Conservation (phyloP, 1,140 invertebrate genomes). For the Drosophila ohnishii region DNA sequence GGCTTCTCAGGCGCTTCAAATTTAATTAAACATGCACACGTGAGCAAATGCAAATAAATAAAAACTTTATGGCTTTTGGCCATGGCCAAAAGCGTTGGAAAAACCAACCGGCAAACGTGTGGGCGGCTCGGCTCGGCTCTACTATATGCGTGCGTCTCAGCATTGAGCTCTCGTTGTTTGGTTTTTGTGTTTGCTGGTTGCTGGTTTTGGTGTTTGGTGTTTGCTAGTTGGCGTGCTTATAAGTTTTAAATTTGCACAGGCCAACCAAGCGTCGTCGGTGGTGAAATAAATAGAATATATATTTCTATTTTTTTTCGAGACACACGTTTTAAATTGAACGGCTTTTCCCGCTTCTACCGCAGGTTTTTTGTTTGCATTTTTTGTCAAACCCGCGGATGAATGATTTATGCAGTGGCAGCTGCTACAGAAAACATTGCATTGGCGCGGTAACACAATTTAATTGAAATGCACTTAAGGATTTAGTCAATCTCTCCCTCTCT, state of each 20-base stretch:
- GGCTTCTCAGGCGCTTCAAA: slow-evolving; percentile 76
- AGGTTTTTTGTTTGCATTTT: slow-evolving; percentile 20
- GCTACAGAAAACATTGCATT: neutral
- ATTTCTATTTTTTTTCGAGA: slow-evolving; percentile 27
- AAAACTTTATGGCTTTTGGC: slow-evolving; percentile 78
- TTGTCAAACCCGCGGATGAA: slow-evolving; percentile 36
- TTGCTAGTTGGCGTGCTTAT: slow-evolving; percentile 72
- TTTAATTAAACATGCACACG: slow-evolving; percentile 82
- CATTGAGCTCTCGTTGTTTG: slow-evolving; percentile 18
- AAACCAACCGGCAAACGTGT: slow-evolving; percentile 12
- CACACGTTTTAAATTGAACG: slow-evolving; percentile 73
- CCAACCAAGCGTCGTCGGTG: slow-evolving; percentile 25
- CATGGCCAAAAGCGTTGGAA: slow-evolving; percentile 27
- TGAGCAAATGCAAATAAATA: slow-evolving; percentile 82
- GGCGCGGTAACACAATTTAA: slow-evolving; percentile 53
- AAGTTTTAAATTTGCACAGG: slow-evolving; percentile 71
- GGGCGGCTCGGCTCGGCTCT: slow-evolving; percentile 1
- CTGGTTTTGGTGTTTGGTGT: slow-evolving; percentile 29
- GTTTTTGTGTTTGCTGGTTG: slow-evolving; percentile 29
- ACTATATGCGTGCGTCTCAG: slow-evolving; percentile 66
- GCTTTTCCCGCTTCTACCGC: slow-evolving; percentile 44
- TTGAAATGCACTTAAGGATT: slow-evolving; percentile 77
- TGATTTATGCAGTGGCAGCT: slow-evolving; percentile 64
- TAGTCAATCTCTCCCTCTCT: slow-evolving; percentile 10
- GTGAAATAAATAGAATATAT: slow-evolving; percentile 39